Conservation (phyloP, 2,113 vertebrate species). For the Genyomyrus donnyi region DNA sequence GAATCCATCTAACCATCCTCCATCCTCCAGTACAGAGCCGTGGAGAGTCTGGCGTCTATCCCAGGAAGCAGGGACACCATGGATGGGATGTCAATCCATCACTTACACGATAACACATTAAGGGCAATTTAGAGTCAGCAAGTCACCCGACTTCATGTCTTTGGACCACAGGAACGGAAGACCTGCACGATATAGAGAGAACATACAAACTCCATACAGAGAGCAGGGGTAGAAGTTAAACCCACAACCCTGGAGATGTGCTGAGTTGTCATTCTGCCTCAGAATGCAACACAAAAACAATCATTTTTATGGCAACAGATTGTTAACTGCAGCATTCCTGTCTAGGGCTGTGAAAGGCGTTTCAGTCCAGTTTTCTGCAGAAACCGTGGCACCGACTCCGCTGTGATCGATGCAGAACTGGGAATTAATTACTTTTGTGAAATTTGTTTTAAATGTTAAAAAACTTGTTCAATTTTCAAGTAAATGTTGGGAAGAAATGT, state of each 20-base stretch:
- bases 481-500: conserved; percentile 17
- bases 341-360: not conserved
- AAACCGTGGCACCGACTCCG: not conserved
- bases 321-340: not conserved
- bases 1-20: not conserved
- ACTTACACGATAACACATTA: not conserved
- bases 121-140: not conserved
- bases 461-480: conserved; percentile 17
- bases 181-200: not conserved
- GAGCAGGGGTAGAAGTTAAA: not conserved
- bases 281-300: not conserved
- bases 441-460: conserved; percentile 27
- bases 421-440: conserved; percentile 19
- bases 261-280: not conserved
- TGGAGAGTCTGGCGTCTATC: not conserved
- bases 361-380: not conserved
- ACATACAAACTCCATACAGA: not conserved
- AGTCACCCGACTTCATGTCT: not conserved
- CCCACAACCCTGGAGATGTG: not conserved
- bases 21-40: not conserved
- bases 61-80: not conserved
- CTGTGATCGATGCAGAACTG: not conserved
- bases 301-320: not conserved
- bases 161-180: not conserved
- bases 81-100: not conserved